A percentile compares a stretch with the other conserved stretches of the same genome.
These are phyloP conservation scores for Rhamnusium bicolor DNA, from an alignment of 2,888 invertebrate species.

Conservation along the genomic window DNA sequence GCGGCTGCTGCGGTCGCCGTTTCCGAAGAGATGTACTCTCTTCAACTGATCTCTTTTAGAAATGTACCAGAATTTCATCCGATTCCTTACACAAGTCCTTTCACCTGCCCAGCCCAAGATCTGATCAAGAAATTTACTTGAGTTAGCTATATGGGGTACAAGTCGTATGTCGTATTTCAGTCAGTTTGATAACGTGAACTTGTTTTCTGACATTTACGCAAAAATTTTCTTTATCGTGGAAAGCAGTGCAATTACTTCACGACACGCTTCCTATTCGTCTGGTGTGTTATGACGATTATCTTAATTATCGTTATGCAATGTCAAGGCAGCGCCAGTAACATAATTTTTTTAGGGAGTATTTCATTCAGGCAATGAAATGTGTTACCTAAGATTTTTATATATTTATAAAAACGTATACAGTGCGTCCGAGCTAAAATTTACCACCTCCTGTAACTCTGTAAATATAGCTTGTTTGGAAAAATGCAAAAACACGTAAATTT, in stretches of 20 bases:
- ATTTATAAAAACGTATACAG: too few relatives aligned
- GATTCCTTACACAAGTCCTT: constrained; percentile 63
- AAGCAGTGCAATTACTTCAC: constrained; percentile 32
- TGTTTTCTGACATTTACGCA: constrained; percentile 50
- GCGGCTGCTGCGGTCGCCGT: constrained; percentile 39
- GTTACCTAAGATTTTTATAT: too few relatives aligned
- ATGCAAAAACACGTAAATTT: too few relatives aligned
- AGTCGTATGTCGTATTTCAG: constrained; percentile 42
- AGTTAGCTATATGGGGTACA: constrained; percentile 39
- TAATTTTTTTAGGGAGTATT: background rate
- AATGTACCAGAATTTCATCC: constrained; percentile 69
- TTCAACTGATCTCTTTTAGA: constrained; percentile 67
- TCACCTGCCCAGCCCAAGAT: constrained; percentile 66
- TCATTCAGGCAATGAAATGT: background rate
- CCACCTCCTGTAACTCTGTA: too few relatives aligned
- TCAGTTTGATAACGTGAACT: constrained; percentile 49
- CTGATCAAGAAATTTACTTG: constrained; percentile 55
- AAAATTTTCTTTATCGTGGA: constrained; percentile 38
- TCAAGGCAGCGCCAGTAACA: background rate
- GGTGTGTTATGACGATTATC: constrained; percentile 32
- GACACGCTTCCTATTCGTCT: constrained; percentile 32
- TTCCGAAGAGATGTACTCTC: constrained; percentile 52
- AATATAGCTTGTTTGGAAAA: too few relatives aligned
- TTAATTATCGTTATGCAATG: constrained; percentile 24
- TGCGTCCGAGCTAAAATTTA: too few relatives aligned